Conservation (phyloP, 2,113 vertebrate species). For the Platycercus adscitus region DNA sequence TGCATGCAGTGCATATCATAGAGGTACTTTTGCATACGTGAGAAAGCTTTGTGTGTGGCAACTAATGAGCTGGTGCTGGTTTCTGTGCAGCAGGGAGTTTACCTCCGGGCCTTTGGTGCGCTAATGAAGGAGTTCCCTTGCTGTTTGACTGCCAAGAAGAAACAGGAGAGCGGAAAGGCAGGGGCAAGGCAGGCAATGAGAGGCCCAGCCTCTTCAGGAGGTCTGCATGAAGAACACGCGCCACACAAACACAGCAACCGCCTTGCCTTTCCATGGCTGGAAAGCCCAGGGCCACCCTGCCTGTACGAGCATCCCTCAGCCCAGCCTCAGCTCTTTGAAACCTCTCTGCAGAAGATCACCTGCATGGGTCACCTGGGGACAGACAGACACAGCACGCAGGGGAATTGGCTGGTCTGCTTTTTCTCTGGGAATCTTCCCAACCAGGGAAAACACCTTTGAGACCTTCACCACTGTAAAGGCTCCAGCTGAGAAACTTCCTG, state of each 20-base stretch:
- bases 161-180: background rate
- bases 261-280: background rate
- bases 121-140: conserved; percentile 24
- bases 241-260: background rate
- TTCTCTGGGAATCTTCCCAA: background rate
- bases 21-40: background rate
- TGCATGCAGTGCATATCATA: background rate
- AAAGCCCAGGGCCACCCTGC: background rate
- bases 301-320: background rate
- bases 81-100: background rate
- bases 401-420: fast-evolving
- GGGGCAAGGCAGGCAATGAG: background rate
- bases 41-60: background rate
- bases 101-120: background rate
- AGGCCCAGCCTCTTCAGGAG: background rate
- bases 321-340: background rate
- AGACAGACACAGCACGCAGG: background rate
- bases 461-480: background rate
- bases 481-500: background rate
- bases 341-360: background rate
- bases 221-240: fast-evolving
- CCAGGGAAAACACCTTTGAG: background rate
- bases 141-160: background rate
- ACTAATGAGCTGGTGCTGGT: background rate
- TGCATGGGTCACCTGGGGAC: fast-evolving